phyloP scores from a whole-genome alignment of 2,888 invertebrate species.

The Margaritifera margaritifera region DNA sequence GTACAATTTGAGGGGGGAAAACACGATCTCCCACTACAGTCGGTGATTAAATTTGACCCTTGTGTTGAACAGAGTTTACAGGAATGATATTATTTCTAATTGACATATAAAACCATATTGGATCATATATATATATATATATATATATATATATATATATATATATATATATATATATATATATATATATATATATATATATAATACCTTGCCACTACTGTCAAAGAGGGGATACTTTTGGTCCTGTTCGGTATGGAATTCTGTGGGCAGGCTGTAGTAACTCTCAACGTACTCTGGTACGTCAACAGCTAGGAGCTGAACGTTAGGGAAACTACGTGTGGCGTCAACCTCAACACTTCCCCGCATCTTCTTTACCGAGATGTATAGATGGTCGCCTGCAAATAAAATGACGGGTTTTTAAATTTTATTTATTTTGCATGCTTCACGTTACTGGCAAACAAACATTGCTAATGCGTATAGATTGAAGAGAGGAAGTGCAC shows the following conservation, averaged over 20 bases:
- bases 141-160: too few species aligned
- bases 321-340: conserved; percentile 38
- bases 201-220: conserved; percentile 36
- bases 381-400: conserved; percentile 39
- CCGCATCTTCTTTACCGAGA: conserved; percentile 48
- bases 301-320: conserved; percentile 42
- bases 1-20: too few species aligned
- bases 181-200: not conserved
- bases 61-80: too few species aligned
- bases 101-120: too few species aligned
- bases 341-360: conserved; percentile 20
- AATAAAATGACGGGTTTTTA: not conserved
- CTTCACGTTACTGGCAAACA: too few species aligned
- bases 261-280: conserved; percentile 31
- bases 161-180: too few species aligned
- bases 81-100: too few species aligned
- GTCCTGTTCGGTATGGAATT: conserved; percentile 35
- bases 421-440: not conserved
- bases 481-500: too few species aligned
- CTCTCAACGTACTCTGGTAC: conserved; percentile 35
- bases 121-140: too few species aligned
- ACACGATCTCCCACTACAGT: too few species aligned
- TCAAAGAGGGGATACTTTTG: conserved; percentile 51
- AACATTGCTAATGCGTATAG: too few species aligned
- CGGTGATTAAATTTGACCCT: too few species aligned